Percentiles rank a stretch among this genome's conserved stretches.
phyloP scores from a whole-genome alignment of 2,888 invertebrate species.

The Micropterix aruncella region DNA sequence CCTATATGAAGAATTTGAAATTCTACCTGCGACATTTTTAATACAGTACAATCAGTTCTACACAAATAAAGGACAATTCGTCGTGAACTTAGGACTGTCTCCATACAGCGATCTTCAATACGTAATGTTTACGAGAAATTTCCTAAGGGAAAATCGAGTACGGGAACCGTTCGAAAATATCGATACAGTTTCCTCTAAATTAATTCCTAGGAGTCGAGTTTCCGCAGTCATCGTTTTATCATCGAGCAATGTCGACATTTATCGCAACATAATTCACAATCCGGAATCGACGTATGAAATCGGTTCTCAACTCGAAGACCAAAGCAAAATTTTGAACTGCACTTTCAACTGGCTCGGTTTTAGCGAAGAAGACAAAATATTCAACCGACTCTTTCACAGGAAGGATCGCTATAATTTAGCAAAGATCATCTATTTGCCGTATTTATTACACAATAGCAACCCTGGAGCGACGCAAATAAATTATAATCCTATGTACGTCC shows the following conservation, averaged over 20 bases:
- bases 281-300: conserved; percentile 86
- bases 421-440: conserved; percentile 82
- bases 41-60: conserved; percentile 83
- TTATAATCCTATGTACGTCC: conserved; percentile 60
- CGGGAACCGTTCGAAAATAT: conserved; percentile 67
- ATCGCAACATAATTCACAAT: conserved; percentile 85
- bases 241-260: conserved; percentile 79
- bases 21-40: conserved; percentile 52
- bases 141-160: conserved; percentile 72
- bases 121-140: conserved; percentile 77
- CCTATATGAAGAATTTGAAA: conserved; percentile 64
- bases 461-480: conserved; percentile 76
- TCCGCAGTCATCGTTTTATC: conserved; percentile 87
- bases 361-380: conserved; percentile 57
- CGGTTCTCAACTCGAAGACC: conserved; percentile 88
- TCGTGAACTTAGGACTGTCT: conserved; percentile 75
- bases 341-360: conserved; percentile 89
- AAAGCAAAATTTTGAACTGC: conserved; percentile 86
- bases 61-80: conserved; percentile 78
- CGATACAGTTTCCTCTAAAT: conserved; percentile 46
- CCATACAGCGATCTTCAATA: conserved; percentile 75
- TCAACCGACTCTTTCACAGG: conserved; percentile 63
- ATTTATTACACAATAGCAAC: conserved; percentile 77
- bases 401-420: conserved; percentile 93
- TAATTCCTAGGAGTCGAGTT: conserved; percentile 83